Base-by-base conservation (phyloP, 2,113 vertebrate species). In the Blennius ocellaris region DNA sequence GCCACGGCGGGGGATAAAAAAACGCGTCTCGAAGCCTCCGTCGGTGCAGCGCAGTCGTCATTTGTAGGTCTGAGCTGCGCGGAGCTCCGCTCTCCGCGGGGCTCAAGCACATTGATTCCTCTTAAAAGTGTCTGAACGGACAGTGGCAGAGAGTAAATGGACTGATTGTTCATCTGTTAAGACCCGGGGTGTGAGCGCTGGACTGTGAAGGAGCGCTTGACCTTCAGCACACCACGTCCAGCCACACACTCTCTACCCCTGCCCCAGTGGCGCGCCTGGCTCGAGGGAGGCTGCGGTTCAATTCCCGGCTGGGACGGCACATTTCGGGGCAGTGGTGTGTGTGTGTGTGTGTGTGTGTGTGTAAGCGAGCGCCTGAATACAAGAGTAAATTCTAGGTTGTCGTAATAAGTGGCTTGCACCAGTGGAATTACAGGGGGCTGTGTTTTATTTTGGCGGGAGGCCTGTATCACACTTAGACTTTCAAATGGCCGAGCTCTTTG, bases 171-270 rank as follows among this genome's bases (percentile, higher is more conserved):
- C 92, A 94, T 92, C 89, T 89, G 92, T 93, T 93, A 94, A 93
- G 77, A 93, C 87, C 84, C 58, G 74, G 89, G 88, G 89, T 89
- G 86, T 51, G 65, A 91, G 90, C 87, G 90, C 91, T 71, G 85
- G 81, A 87, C 90, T 93, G 85, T 85, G 87, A 92, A 93, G 84
- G 71, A 93, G 78, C 85, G 83, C 87, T 94, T 94, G 92, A 95
- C 94, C 94, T 96, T 96, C 94, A 96, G 90, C 85, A 76, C 90
- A 80, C 88, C 93, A 94, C 94, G 93, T 92, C 91, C 38, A 85
- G 62, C 78, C 61, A 82, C 80, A 49, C 15, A 71, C n/a, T 61
- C 49, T 64, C 45, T 37, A 17, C 43, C 21, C 4, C 2, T 45
- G 15, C 48, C 41, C 38, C 12, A 58, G 21, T 30, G 21, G 21